Evolutionary conservation across 2,797 vertebrate species (phyloP), one percentile per base, ranked within the genome.

Genomic region (Sebastes alutus): DNA sequence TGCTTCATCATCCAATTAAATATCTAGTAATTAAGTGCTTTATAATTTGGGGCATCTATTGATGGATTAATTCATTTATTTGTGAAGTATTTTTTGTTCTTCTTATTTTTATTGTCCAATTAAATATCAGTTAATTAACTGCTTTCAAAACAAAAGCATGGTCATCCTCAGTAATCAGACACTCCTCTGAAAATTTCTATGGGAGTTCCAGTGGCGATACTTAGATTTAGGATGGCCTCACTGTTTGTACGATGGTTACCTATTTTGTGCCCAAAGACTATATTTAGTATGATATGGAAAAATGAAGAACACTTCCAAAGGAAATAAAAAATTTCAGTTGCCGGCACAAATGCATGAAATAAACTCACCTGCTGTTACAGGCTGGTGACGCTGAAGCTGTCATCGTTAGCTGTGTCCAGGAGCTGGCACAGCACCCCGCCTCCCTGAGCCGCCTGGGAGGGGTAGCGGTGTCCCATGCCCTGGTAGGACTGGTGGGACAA

Each of bases 301-400:
- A n/a, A 61, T 0, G 58, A 29, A 32, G 29, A 61, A 32, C 59
- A 33, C 59, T 22, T 61, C 59, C 27, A 20, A 16, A 29, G 7
- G 3, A 16, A 59, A 59, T 29, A 9, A 4, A 16, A 59, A 29
- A 29, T 18, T 0, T 59, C 29, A n/a, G 9, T 32, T 32, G 18
- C 59, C 16, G 20, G 18, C 29, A 30, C 38, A 46, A 46, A 46
- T 46, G 42, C 42, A 18, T 46, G 16, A 3, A 58, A 33, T 49
- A 52, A 60, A 80, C 91, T 76, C 23, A 95, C 96, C 97, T 95
- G 90, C 83, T 86, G 86, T 97, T 99, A 99, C 97, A 99, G 97
- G 97, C 98, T 99, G 95, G 98, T 99, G 96, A 99, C 98, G 64
- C 97, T 99, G 95, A 99, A 99, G 95, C 97, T 97, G 96, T 99